Base-by-base conservation (phyloP, 2,888 invertebrate species). In the Amphipyra tragopoginis region DNA sequence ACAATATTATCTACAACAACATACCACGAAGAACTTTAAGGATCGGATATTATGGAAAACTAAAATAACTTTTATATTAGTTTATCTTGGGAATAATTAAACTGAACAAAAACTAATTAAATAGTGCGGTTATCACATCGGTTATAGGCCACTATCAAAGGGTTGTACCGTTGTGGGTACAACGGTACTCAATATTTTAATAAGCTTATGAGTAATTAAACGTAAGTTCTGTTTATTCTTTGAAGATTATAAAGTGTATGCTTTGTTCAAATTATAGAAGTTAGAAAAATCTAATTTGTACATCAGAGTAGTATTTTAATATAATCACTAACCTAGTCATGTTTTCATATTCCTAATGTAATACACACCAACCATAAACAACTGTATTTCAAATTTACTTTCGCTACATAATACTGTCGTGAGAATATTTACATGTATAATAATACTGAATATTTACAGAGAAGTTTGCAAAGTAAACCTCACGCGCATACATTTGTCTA, bases 401-500 rank as follows among this genome's bases (percentile, higher is more conserved):
- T 7, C 6, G 5, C 7, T 14, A 40, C 8, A 29, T 13, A 11
- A 14, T 62, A 29, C 5, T 15, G 5, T 14, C 11, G n/a, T 15
- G 13, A 44, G 11, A 51, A 34, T 8, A 11, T 39, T 60, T 59
- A 49, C 14, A 47, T 69, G 8, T 14, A 51, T n/a, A 39, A 13
- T 21, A 21, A 21, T 21, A 21, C n/a, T 39, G 39, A n/a, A 42
- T 38, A 14, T 15, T 29, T 38, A 26, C 11, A 45, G 34, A 47
- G 36, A 50, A 52, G 15, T 59, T 42, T 2, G 38, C 21, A 10
- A 56, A 58, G 39, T 45, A 59, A 66, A 42, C 38, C 50, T 61
- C 42, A 39, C 21, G 38, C 29, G 48, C 50, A 55, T 49, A 63
- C 77, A 80, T 85, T 85, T 83, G 76, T 83, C 78, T 86, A 83